Base-by-base conservation (phyloP, 1,140 invertebrate genomes). In the Phocides pigmalion region DNA sequence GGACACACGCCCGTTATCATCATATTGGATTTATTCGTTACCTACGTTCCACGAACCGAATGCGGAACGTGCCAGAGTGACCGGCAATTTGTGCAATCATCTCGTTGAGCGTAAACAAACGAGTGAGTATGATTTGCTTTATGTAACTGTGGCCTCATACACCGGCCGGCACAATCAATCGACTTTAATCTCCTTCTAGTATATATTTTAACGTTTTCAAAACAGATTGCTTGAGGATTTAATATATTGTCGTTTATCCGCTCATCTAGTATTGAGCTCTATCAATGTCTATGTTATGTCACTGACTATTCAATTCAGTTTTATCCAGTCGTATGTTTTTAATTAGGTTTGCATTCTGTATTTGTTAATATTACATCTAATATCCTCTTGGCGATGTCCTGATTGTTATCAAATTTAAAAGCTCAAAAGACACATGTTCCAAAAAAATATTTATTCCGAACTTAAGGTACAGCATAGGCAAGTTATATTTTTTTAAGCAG, bases 41-140 rank as follows among this genome's bases (percentile, higher is more conserved):
- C 66, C 72, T 68, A 58, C 66, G 56, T 56, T 66, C 70, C 68
- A 62, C 49, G 58, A 66, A 63, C 61, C 64, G 66, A 68, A 78
- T 71, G 65, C 75, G 80, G 86, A 85, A 89, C 84, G 84, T 86
- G 83, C 81, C 81, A 80, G 82, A 83, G 70, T 77, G 77, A 85
- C 72, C 70, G 76, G 54, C 79, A 85, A 90, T 88, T 90, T 81
- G 66, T 77, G 81, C 85, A 88, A 90, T 90, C 86, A 88, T 90
- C 86, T 82, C 71, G 77, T 88, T 90, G 82, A 82, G 77, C 73
- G 76, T 84, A 90, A 90, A 87, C 85, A 90, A 88, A 86, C 81
- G 64, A 69, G 87, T 90, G 78, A 88, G 87, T 88, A 79, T 69
- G 62, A 62, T 63, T 72, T 64, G 63, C 72, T 79, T 82, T 83